Evolutionary conservation across 2,797 vertebrate species (phyloP), one percentile per base, ranked within the genome.

Genomic region (Zonotrichia albicollis): DNA sequence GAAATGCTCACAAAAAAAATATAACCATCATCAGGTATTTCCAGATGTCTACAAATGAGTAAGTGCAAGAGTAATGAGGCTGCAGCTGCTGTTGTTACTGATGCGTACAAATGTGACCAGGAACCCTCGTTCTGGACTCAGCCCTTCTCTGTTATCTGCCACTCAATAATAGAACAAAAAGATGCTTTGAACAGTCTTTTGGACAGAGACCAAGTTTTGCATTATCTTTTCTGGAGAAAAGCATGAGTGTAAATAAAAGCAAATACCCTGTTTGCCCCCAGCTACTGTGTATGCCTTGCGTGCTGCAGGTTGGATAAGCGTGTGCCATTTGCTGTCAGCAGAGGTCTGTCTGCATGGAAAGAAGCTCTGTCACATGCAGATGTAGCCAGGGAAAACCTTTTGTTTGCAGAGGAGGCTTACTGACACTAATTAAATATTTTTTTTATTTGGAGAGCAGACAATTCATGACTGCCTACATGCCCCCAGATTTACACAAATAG

Each of bases 401-500:
- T 86, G 48, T 90, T 94, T 94, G 60, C 62, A 66, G 55, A 79
- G 81, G 66, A 83, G 67, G n/a, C 42, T 90, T 76, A 84, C 32
- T 78, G 90, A 84, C 32, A 18, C 51, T 66, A 95, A 84, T 89
- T 86, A 81, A 94, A 91, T 34, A 53, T 81, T 93, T 94, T 83
- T 50, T 92, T 81, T 73, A 62, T 78, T 94, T 84, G 60, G 48
- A 88, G 88, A 93, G 36, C 43, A 85, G 82, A 43, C 50, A 75
- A 32, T 83, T 89, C 79, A 27, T 65, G 62, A 55, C 67, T 81
- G 50, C 64, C 53, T 94, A 20, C 30, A 13, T 81, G 61, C 8
- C 51, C 48, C n/a, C 40, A 66, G 40, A 84, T 90, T 93, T 72
- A 78, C 40, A 79, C 58, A 72, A 94, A 93, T 60, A 84, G 58